phyloP scores from a whole-genome alignment of 2,888 invertebrate genomes.

The Clitarchus hookeri region DNA sequence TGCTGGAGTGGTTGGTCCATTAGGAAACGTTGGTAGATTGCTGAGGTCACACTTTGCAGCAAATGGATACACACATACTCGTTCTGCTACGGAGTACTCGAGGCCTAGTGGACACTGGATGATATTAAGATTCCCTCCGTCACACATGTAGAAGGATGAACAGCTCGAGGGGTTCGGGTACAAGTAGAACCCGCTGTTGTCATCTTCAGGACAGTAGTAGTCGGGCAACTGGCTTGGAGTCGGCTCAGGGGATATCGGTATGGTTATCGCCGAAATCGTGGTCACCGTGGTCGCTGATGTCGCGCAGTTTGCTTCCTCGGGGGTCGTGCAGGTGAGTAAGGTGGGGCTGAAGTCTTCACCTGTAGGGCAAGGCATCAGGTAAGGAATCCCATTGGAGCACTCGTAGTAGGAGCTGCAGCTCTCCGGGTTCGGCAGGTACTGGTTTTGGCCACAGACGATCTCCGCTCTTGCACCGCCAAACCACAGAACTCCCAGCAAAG shows the following conservation, averaged over 20 bases:
- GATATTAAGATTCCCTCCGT: not conserved
- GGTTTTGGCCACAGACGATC: not conserved
- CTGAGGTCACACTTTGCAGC: slow-evolving; percentile 11
- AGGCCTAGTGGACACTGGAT: slow-evolving; percentile 7
- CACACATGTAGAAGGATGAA: not conserved
- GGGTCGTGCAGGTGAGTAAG: slow-evolving; percentile 10
- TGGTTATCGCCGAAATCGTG: not conserved
- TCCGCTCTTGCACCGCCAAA: not conserved
- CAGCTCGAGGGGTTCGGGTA: slow-evolving; percentile 6
- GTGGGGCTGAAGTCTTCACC: slow-evolving; percentile 23
- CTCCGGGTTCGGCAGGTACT: slow-evolving; percentile 19
- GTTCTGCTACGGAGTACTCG: not conserved
- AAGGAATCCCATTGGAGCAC: slow-evolving; percentile 26
- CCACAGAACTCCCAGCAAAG: not conserved
- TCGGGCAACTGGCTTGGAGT: not conserved
- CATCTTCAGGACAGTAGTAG: not conserved
- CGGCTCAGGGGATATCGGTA: not conserved
- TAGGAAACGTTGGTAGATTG: not conserved
- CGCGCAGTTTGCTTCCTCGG: not conserved
- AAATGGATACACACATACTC: not conserved
- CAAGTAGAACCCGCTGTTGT: not conserved
- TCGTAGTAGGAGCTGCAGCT: slow-evolving; percentile 31
- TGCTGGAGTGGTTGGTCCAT: not conserved
- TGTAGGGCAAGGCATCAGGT: slow-evolving; percentile 6
- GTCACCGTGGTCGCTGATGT: not conserved